Base-by-base conservation (phyloP, 2,113 vertebrate genomes). In the Pseudorectes ferrugineus region DNA sequence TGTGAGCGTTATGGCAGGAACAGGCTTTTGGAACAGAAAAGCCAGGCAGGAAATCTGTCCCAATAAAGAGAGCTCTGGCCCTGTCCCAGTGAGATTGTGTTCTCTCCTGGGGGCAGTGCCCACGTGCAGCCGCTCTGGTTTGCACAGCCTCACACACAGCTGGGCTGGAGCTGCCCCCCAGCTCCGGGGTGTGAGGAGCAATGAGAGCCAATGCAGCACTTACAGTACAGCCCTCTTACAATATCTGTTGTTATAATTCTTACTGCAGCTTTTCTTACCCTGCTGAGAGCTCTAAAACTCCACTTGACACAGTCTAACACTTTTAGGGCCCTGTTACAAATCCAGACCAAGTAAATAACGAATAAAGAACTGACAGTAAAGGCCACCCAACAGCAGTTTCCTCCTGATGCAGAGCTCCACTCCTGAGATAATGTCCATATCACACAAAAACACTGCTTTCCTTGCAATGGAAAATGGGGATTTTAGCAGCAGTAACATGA, bases 191-290 rank as follows among this genome's bases (percentile, higher is more conserved):
- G 12, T 3, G 29, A n/a, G 31, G 19, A 18, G 58, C 42, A 6
- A 1, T 0, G 18, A 5, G 11, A 81, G 18, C 22, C 68, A 67
- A 3, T 0, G 55, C 25, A 19, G 17, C 25, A 5, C 28, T 35
- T 2, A 7, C 19, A 45, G 13, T 0, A 15, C 0, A 48, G 11
- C 16, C 18, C 67, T 36, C 16, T 9, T 13, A 40, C 2, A 18
- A 3, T 22, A 28, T 8, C 36, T 57, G 15, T 6, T 35, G 20
- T 7, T 46, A 4, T 3, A 19, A 29, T 15, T 40, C 35, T 14
- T 11, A 51, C 7, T 20, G 14, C 65, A 51, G 36, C 54, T 58
- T 35, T 11, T 4, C 45, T 24, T 28, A 31, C 29, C 11, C 31
- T 58, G 13, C 57, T 16, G 46, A 66, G 57, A 93, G 42, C 52